These are phyloP conservation scores for Paraescarpia echinospica DNA, from an alignment of 1,140 invertebrate genomes.

Conservation along the genomic window DNA sequence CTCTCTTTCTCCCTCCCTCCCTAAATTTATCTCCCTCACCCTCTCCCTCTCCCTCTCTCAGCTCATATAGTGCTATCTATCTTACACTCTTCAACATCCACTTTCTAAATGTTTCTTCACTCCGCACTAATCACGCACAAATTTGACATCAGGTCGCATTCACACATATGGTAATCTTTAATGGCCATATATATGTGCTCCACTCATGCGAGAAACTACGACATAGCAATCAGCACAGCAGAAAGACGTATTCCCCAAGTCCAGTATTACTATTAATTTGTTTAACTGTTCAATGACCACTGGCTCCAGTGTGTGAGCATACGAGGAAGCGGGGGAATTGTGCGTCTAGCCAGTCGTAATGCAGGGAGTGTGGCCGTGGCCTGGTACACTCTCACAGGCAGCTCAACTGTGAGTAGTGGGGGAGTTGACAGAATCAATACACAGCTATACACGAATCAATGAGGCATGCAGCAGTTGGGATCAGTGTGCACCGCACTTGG, in stretches of 20 bases:
- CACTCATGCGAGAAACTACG: neutral
- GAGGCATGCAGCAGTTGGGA: neutral
- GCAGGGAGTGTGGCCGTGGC: neutral
- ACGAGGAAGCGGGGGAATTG: neutral
- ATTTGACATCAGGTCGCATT: neutral
- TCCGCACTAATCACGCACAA: neutral
- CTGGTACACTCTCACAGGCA: neutral
- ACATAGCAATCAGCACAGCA: neutral
- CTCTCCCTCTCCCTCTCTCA: too few relatives aligned
- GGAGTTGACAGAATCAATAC: neutral
- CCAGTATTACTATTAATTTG: slow-evolving; percentile 1
- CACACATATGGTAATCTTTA: neutral
- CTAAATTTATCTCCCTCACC: too few relatives aligned
- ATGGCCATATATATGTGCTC: neutral
- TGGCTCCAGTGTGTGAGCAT: neutral
- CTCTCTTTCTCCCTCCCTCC: too few relatives aligned
- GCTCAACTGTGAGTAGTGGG: neutral
- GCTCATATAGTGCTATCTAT: too few relatives aligned
- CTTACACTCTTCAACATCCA: too few relatives aligned
- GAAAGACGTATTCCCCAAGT: neutral
- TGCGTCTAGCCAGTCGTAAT: neutral
- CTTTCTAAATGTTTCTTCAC: neutral
- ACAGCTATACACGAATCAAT: neutral
- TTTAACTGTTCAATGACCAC: neutral
- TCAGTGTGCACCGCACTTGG: neutral